Percentiles rank a stretch among this genome's conserved stretches.
These are phyloP conservation scores for Campopleginae sp. DNA, from an alignment of 2,888 invertebrate genomes.

Conservation along the genomic window DNA sequence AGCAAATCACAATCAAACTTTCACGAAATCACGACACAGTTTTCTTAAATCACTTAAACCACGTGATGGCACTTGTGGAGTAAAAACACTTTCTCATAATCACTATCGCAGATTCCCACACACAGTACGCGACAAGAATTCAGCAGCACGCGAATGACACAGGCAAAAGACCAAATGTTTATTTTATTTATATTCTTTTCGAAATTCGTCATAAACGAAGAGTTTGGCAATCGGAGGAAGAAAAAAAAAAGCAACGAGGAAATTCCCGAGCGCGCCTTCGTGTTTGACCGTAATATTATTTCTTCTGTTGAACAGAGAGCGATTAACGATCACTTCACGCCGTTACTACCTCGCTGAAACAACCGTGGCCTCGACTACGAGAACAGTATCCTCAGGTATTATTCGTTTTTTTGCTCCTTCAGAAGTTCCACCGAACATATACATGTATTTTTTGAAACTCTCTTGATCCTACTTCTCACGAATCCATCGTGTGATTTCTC, in stretches of 20 bases:
- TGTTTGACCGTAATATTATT: conserved; percentile 26
- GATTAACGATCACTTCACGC: conserved; percentile 52
- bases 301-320: conserved; percentile 5
- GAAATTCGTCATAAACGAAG: not conserved
- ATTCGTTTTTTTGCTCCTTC: conserved; percentile 17
- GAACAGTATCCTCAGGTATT: conserved; percentile 18
- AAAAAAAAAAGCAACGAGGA: conserved; percentile 1
- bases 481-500: conserved; percentile 5
- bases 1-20: conserved; percentile 2
- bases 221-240: not conserved
- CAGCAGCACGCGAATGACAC: not conserved
- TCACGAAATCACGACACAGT: conserved; percentile 48
- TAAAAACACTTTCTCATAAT: conserved; percentile 73
- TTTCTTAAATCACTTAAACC: conserved; percentile 27
- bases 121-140: not conserved
- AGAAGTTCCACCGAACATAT: conserved; percentile 22
- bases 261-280: conserved; percentile 17
- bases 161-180: not conserved
- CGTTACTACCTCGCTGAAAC: conserved; percentile 30
- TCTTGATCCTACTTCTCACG: conserved; percentile 39
- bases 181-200: not conserved
- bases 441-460: not conserved
- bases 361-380: conserved; percentile 38
- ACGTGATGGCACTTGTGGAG: conserved; percentile 50
- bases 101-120: conserved; percentile 35